Conservation (phyloP, 2,888 invertebrate species). For the Stegana nigrithorax region DNA sequence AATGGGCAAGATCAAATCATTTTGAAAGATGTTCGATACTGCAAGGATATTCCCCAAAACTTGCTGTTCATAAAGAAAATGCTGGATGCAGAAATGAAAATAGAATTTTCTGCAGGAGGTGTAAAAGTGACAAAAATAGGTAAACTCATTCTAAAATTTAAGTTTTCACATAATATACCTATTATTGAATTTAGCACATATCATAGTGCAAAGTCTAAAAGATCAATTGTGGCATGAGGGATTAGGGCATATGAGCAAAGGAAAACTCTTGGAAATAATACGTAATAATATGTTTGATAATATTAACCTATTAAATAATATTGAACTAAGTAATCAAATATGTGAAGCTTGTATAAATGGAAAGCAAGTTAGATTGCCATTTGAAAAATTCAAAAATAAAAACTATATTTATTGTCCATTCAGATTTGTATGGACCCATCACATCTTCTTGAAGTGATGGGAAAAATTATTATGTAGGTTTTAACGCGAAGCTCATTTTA, state of each 20-base stretch:
- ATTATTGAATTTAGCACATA: slow-evolving; percentile 25
- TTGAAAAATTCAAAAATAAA: slow-evolving; percentile 46
- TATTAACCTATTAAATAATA: slow-evolving; percentile 24
- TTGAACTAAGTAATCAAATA: slow-evolving; percentile 32
- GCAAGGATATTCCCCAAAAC: slow-evolving; percentile 54
- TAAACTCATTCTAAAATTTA: slow-evolving; percentile 20
- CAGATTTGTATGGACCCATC: slow-evolving; percentile 45
- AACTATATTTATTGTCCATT: slow-evolving; percentile 51
- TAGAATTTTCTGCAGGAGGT: slow-evolving; percentile 31
- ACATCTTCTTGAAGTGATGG: slow-evolving; percentile 52
- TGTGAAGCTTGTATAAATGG: slow-evolving; percentile 60
- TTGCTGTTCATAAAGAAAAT: slow-evolving; percentile 49
- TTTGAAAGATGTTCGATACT: slow-evolving; percentile 41
- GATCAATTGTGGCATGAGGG: slow-evolving; percentile 37
- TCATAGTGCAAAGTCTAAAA: slow-evolving; percentile 4
- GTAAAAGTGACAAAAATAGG: slow-evolving; percentile 49
- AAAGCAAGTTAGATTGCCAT: slow-evolving; percentile 58
- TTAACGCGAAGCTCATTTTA: slow-evolving; percentile 46
- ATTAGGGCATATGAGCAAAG: slow-evolving; percentile 35
- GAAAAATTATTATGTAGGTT: slow-evolving; percentile 55
- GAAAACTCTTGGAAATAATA: slow-evolving; percentile 35
- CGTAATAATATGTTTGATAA: slow-evolving; percentile 28
- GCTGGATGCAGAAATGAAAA: slow-evolving; percentile 48
- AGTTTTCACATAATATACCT: slow-evolving; percentile 25
- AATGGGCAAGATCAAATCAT: background rate